Percentiles rank a stretch among this genome's conserved stretches.
Conservation (phyloP, 2,888 invertebrate species). For the Rotaria sp. region DNA sequence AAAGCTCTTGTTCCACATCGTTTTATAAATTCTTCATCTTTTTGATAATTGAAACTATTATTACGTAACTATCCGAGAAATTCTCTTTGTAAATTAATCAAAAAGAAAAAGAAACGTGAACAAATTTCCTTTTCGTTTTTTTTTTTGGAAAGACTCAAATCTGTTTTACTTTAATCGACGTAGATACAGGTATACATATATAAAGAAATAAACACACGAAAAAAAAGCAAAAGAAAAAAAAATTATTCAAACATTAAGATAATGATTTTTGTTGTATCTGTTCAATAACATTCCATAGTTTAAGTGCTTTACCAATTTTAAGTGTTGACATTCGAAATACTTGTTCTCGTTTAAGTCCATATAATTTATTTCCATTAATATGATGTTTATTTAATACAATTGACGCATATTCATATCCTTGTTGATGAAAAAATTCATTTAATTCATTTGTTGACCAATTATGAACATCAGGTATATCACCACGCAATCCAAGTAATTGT, state of each 20-base stretch:
- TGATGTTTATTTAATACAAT: not conserved
- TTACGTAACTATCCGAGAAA: not conserved
- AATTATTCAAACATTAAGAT: not conserved
- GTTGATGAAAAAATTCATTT: not conserved
- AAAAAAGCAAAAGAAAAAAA: not conserved
- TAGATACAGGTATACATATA: not conserved
- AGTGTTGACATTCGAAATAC: slow-evolving; percentile 18
- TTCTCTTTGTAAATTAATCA: no score
- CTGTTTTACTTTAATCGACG: not conserved
- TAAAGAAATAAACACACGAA: not conserved
- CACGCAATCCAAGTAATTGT: slow-evolving; percentile 14
- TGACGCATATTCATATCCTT: slow-evolving; percentile 1
- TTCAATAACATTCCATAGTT: slow-evolving; percentile 23
- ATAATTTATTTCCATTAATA: slow-evolving; percentile 21
- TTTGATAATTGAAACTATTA: not conserved
- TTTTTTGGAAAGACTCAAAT: slow-evolving; percentile 5
- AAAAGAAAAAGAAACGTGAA: no score
- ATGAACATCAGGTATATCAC: slow-evolving; percentile 28
- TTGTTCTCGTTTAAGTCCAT: not conserved
- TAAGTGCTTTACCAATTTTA: not conserved
- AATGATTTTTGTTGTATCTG: slow-evolving; percentile 24
- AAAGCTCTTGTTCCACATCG: not conserved
- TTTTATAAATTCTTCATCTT: not conserved
- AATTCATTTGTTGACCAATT: slow-evolving; percentile 21
- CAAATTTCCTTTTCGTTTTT: not conserved